phyloP scores from a whole-genome alignment of 2,888 invertebrate species.

The Heliothis peltigera region DNA sequence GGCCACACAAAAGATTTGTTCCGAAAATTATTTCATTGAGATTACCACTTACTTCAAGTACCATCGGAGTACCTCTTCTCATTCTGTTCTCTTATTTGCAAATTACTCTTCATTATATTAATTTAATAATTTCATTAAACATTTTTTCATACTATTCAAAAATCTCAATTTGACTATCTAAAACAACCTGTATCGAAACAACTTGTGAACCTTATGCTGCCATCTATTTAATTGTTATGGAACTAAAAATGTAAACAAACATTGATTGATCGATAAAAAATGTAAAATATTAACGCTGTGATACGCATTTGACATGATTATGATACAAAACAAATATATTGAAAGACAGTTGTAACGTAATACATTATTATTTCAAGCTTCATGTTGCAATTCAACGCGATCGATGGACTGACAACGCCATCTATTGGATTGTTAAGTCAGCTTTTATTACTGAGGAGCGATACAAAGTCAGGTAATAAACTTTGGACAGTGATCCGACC shows the following conservation, averaged over 20 bases:
- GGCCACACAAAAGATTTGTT: constrained; percentile 69
- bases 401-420: constrained; percentile 46
- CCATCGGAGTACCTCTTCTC: constrained; percentile 58
- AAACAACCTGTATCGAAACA: not conserved
- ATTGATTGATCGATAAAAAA: constrained; percentile 5
- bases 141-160: not conserved
- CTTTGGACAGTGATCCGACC: no score
- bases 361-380: not conserved
- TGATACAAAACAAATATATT: not conserved
- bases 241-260: constrained; percentile 56
- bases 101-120: constrained; percentile 66
- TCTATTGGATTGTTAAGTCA: constrained; percentile 14
- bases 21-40: constrained; percentile 79
- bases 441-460: not conserved
- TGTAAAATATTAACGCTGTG: not conserved
- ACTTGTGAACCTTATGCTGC: constrained; percentile 16
- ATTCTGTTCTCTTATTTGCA: constrained; percentile 53
- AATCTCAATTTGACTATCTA: no score
- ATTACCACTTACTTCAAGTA: constrained; percentile 77
- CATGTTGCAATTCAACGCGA: not conserved
- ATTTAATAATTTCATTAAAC: no score
- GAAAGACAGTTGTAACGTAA: not conserved
- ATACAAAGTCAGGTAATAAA: not conserved
- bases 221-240: constrained; percentile 40
- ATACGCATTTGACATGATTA: fast-evolving